Evolutionary conservation across 2,888 invertebrate genomes (phyloP).

Genomic region (Norana najaformis): DNA sequence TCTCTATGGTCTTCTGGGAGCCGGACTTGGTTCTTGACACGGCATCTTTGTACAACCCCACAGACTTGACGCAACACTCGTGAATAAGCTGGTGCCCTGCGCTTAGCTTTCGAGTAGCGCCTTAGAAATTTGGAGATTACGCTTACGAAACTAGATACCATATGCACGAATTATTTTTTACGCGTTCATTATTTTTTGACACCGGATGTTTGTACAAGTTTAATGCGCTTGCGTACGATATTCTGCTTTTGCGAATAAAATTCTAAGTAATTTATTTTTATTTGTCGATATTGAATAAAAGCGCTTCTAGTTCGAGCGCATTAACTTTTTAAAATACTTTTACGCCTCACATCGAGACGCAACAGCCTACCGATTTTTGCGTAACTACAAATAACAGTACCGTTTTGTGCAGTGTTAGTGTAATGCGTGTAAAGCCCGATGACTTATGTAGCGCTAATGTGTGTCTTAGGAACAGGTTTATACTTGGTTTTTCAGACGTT

Average conservation of each 20-base stretch:
- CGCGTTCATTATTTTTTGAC: neutral
- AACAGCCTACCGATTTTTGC: conserved; percentile 13
- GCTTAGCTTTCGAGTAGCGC: too few relatives aligned
- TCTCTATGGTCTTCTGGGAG: too few relatives aligned
- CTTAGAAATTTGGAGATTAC: too few relatives aligned
- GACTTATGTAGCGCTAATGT: neutral
- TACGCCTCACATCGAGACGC: neutral
- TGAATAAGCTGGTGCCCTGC: too few relatives aligned
- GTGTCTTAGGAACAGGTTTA: neutral
- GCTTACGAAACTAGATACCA: too few relatives aligned
- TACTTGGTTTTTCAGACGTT: neutral
- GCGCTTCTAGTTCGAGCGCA: neutral
- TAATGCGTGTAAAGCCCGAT: neutral
- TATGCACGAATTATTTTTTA: neutral
- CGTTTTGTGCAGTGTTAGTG: neutral
- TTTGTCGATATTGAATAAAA: neutral
- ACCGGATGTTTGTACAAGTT: conserved; percentile 23
- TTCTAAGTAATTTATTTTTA: conserved; percentile 18
- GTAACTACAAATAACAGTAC: neutral
- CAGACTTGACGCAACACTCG: too few relatives aligned
- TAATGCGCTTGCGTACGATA: conserved; percentile 21
- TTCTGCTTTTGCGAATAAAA: neutral
- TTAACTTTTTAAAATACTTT: neutral
- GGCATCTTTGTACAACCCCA: too few relatives aligned
- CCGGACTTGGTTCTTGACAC: too few relatives aligned